Conservation (phyloP, 2,113 vertebrate species). For the Leptosomus discolor region DNA sequence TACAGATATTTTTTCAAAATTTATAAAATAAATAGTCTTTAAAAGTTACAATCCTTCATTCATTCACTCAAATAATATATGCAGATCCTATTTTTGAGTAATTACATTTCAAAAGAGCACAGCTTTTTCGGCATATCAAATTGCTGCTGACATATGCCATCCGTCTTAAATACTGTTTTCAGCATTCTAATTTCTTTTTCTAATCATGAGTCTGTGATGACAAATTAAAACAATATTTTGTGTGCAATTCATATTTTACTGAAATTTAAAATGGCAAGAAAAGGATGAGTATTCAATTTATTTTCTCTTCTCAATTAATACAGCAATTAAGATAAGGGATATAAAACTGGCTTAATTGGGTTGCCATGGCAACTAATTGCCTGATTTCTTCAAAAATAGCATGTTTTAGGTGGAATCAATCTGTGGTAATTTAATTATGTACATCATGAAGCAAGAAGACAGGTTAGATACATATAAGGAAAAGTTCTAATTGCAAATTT, state of each 20-base stretch:
- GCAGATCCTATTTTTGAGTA: conserved; percentile 58
- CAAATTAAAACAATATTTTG: conserved; percentile 72
- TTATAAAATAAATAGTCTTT: not conserved
- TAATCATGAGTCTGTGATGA: conserved; percentile 57
- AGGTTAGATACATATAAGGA: conserved; percentile 22
- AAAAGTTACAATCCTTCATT: conserved; percentile 21
- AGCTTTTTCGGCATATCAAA: conserved; percentile 54
- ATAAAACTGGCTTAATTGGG: conserved; percentile 72
- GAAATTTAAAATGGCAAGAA: conserved; percentile 55
- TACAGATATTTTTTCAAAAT: not conserved
- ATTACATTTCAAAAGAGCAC: conserved; percentile 58
- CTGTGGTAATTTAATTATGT: conserved; percentile 53
- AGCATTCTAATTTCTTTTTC: conserved; percentile 62
- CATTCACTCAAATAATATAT: conserved; percentile 5
- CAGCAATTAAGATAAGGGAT: conserved; percentile 69
- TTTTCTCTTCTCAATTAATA: conserved; percentile 71
- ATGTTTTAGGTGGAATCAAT: conserved; percentile 69
- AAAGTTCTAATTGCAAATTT: not conserved
- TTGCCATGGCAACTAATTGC: conserved; percentile 74
- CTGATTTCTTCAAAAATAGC: conserved; percentile 60
- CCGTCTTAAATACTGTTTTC: conserved; percentile 68
- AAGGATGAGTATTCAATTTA: conserved; percentile 60
- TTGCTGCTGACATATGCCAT: conserved; percentile 53
- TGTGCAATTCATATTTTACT: conserved; percentile 66
- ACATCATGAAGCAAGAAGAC: not conserved